These are phyloP conservation scores for Dryas iulia DNA, from an alignment of 1,140 invertebrate species.

Conservation along the genomic window DNA sequence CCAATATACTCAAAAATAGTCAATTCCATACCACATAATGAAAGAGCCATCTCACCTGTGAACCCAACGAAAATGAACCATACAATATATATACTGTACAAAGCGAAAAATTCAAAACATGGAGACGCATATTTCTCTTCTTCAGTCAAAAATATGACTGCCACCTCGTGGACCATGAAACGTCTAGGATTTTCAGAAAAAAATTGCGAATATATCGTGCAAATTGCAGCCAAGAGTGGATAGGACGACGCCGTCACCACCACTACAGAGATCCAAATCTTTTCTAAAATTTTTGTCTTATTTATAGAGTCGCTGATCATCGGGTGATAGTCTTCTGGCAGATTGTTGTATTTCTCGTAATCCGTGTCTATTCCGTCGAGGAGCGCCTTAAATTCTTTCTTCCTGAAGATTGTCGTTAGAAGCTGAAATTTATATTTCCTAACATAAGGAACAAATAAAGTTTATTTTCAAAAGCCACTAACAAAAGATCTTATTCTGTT, in stretches of 20 bases:
- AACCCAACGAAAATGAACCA: conserved; percentile 29
- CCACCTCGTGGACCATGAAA: conserved; percentile 35
- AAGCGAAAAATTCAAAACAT: conserved; percentile 26
- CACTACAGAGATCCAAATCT: conserved; percentile 23
- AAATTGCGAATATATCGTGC: conserved; percentile 27
- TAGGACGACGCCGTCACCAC: conserved; percentile 12
- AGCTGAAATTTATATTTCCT: neutral
- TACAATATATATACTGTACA: conserved; percentile 21
- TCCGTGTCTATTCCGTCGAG: conserved; percentile 28
- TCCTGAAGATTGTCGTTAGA: conserved; percentile 13
- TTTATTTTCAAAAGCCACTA: no score
- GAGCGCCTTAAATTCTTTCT: conserved; percentile 26
- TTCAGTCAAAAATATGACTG: conserved; percentile 16
- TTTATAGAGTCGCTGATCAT: conserved; percentile 23
- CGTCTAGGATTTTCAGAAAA: conserved; percentile 31
- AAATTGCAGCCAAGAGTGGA: conserved; percentile 14
- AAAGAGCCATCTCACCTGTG: conserved; percentile 24
- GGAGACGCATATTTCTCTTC: conserved; percentile 34
- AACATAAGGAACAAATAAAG: no score
- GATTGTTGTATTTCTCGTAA: conserved; percentile 33
- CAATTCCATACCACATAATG: no score
- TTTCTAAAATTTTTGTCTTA: conserved; percentile 26
- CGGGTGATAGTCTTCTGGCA: conserved; percentile 26
- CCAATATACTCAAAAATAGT: no score
- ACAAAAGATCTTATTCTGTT: no score